Percentiles rank a stretch among this genome's conserved stretches.
These are phyloP conservation scores for Scaptomyza hsui DNA, from an alignment of 1,140 invertebrate genomes.

Conservation along the genomic window DNA sequence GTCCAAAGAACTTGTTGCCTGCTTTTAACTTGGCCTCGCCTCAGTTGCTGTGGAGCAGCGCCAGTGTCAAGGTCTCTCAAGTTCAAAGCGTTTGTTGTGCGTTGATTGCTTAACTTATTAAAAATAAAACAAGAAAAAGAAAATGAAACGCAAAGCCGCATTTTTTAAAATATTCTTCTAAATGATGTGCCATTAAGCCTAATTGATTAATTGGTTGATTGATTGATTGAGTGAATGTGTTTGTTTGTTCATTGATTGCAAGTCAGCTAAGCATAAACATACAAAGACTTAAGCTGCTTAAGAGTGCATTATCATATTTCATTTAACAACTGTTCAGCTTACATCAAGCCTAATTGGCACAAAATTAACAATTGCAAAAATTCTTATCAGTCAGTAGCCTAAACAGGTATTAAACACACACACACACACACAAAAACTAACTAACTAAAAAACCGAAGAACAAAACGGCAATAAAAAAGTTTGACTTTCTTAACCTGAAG, in stretches of 20 bases:
- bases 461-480: constrained; percentile 45
- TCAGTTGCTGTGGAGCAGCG: constrained; percentile 81
- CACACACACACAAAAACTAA: background rate
- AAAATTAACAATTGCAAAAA: constrained; percentile 27
- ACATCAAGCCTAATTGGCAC: background rate
- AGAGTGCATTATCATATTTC: constrained; percentile 13
- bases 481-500: constrained; percentile 80
- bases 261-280: constrained; percentile 24
- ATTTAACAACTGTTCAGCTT: background rate
- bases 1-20: constrained; percentile 64
- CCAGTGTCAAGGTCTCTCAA: constrained; percentile 84
- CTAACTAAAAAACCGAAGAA: constrained; percentile 6
- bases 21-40: constrained; percentile 28
- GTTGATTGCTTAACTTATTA: constrained; percentile 21
- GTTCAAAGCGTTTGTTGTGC: constrained; percentile 70
- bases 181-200: constrained; percentile 34
- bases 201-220: constrained; percentile 41
- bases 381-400: constrained; percentile 58
- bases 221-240: constrained; percentile 16
- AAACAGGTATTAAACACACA: constrained; percentile 25
- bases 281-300: background rate
- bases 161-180: constrained; percentile 8
- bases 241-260: constrained; percentile 23
- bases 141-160: constrained; percentile 20
- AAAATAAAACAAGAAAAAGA: constrained; percentile 6